Evolutionary conservation across 2,797 vertebrate species (phyloP).

Genomic region (Uromys caudimaculatus): DNA sequence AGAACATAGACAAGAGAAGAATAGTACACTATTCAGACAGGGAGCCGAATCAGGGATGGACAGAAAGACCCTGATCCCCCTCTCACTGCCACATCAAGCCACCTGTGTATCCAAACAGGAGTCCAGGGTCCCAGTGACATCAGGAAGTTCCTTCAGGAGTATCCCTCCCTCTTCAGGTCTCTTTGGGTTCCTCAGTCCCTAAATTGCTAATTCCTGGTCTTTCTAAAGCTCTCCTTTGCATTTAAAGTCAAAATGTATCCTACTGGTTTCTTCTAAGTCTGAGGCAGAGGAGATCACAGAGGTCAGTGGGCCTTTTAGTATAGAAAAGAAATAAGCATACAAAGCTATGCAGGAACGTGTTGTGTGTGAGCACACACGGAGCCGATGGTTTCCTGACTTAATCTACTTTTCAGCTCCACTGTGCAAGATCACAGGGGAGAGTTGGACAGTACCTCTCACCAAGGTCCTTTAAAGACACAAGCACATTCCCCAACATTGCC

Average conservation of each 20-base stretch:
- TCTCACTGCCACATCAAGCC: not conserved
- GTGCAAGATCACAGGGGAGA: conserved; percentile 81
- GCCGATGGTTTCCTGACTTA: conserved; percentile 78
- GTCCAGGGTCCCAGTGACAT: conserved; percentile 75
- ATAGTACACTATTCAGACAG: not conserved
- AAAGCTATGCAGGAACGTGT: conserved; percentile 19
- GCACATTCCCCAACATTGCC: conserved; percentile 68
- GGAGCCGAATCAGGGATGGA: not conserved
- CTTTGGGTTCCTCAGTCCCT: conserved; percentile 87
- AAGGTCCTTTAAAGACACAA: conserved; percentile 78
- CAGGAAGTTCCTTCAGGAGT: conserved; percentile 82
- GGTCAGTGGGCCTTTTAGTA: conserved; percentile 84
- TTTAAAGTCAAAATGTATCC: conserved; percentile 86
- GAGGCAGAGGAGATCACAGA: conserved; percentile 71
- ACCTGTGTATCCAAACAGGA: conserved; percentile 65
- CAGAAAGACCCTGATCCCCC: not conserved
- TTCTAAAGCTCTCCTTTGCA: conserved; percentile 86
- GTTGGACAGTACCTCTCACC: conserved; percentile 69
- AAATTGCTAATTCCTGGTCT: conserved; percentile 90
- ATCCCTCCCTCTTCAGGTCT: conserved; percentile 76
- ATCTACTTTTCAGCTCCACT: conserved; percentile 83
- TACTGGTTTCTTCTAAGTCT: conserved; percentile 82
- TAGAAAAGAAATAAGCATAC: conserved; percentile 82
- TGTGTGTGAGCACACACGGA: not conserved
- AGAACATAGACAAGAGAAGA: not conserved